These are phyloP conservation scores for Grallaria varia DNA, from an alignment of 2,113 vertebrate species.

Conservation along the genomic window DNA sequence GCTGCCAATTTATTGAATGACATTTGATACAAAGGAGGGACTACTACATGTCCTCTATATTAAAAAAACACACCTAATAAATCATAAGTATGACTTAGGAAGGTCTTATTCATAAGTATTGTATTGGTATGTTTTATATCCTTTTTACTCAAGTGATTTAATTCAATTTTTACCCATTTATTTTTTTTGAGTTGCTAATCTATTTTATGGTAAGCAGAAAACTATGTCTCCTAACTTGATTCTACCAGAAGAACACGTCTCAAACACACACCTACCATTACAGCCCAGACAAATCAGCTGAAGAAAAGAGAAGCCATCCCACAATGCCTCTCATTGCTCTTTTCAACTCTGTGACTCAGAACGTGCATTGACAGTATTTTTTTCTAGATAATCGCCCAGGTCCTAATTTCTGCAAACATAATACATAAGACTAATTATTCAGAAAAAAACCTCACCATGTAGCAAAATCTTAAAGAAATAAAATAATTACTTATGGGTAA, in stretches of 20 bases:
- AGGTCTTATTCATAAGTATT: background rate
- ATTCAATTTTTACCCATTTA: background rate
- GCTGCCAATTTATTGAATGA: background rate
- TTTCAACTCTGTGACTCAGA: background rate
- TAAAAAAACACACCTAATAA: background rate
- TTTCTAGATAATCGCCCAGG: background rate
- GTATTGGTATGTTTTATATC: background rate
- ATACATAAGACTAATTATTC: background rate
- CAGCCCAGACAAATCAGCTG: background rate
- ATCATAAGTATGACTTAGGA: background rate
- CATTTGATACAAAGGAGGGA: background rate
- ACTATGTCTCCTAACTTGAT: background rate
- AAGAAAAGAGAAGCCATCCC: background rate
- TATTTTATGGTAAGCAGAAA: background rate
- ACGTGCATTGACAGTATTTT: fast-evolving
- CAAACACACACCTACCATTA: background rate
- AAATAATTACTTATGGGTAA: background rate
- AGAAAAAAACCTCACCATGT: background rate
- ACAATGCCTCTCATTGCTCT: background rate
- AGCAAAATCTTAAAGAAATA: background rate
- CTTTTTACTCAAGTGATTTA: background rate
- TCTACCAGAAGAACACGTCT: background rate
- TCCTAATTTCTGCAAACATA: background rate
- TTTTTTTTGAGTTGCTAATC: background rate
- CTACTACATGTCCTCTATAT: background rate